Percentiles rank a stretch among this genome's conserved stretches.
phyloP scores from a whole-genome alignment of 1,140 invertebrate species.

The Armadillidium nasatum region DNA sequence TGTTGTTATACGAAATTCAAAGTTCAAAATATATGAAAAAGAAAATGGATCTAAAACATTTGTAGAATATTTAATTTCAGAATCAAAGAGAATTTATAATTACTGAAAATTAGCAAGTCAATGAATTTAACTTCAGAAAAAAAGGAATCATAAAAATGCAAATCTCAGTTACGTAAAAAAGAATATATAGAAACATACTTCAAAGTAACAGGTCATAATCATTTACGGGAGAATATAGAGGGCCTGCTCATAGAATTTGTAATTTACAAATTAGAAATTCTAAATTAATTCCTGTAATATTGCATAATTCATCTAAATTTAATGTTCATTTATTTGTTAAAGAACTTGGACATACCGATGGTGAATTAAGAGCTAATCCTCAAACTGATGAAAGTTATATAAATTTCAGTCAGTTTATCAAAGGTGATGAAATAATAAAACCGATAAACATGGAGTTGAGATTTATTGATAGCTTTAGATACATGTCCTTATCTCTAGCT shows the following conservation, averaged over 20 bases:
- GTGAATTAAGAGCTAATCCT: no score
- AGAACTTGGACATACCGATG: neutral
- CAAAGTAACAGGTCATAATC: neutral
- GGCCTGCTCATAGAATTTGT: slow-evolving; percentile 6
- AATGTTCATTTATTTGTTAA: neutral
- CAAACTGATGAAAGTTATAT: no score
- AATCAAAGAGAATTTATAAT: neutral
- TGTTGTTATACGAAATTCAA: neutral
- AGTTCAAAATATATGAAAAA: neutral
- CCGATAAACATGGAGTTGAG: no score
- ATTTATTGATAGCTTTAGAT: no score
- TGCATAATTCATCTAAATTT: neutral
- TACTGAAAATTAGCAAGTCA: neutral
- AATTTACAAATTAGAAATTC: slow-evolving; percentile 4
- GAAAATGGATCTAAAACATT: neutral
- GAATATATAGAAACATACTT: neutral
- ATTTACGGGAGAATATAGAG: slow-evolving; percentile 12
- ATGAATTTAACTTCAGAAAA: neutral
- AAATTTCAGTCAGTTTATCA: no score
- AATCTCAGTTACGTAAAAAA: neutral
- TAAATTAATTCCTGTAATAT: neutral
- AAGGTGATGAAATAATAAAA: no score
- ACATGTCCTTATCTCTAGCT: no score
- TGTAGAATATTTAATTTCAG: neutral
- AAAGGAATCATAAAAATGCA: neutral